Evolutionary conservation across 1,140 invertebrate genomes (phyloP), one percentile per base, ranked within the genome.

Genomic region (Leptopilina boulardi): DNA sequence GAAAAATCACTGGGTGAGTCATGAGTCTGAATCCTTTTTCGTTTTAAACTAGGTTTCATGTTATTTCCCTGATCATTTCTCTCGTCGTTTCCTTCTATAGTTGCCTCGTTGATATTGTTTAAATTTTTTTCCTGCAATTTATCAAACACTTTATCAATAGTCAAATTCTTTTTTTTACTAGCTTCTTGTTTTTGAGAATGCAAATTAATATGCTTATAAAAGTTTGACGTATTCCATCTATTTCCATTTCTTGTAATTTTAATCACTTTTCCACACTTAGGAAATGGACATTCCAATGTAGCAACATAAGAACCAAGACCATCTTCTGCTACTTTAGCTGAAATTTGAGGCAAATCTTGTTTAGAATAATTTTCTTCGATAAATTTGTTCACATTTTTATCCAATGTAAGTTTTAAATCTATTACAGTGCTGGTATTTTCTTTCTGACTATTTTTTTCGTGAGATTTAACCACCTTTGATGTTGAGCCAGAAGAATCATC

Each of bases 341-440:
- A 59, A 23, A 59, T 21, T 23, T 6, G 3, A 59, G 56, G 11
- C 9, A 54, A 11, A 5, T 21, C 1, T 15, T 10, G 19, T 13
- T 13, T 23, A 13, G 21, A 13, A 59, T 59, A 59, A 59, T 59
- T 59, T 59, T 59, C 56, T 13, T 21, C 19, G 9, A 59, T 2
- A 13, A 26, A 59, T 23, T 59, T 59, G 56, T 26, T 59, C 23
- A 59, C 56, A 59, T 59, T 59, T 21, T 8, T 59, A 59, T 59
- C 56, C 10, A 59, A 23, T 9, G 23, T 59, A 0, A 21, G 3
- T 59, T 59, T 59, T 23, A 59, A 26, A 59, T 21, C 11, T 9
- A 30, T 3, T 26, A 59, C 42, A 11, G 3, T 44, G 42, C 42
- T 44, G 42, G n/a, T n/a, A n/a, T n/a, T n/a, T n/a, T 15, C 10